Conservation (phyloP, 2,797 vertebrate genomes). For the Schizothorax lantsangensis region DNA sequence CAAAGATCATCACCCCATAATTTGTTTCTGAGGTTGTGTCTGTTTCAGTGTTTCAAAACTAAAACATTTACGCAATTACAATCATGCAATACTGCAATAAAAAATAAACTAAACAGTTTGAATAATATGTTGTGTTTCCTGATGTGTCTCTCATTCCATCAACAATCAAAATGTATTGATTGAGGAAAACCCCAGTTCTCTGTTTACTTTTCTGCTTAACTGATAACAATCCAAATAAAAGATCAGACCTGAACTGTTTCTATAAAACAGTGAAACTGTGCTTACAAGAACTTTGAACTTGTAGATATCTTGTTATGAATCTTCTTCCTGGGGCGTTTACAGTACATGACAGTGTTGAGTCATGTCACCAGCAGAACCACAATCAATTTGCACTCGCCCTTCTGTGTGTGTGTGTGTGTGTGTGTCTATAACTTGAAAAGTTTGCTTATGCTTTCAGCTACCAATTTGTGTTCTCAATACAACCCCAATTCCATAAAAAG, state of each 20-base stretch:
- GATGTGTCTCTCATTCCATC: background rate
- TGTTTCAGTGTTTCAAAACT: background rate
- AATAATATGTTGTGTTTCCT: background rate
- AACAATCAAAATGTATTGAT: background rate
- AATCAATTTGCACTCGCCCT: background rate
- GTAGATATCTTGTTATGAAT: background rate
- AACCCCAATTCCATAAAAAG: no score
- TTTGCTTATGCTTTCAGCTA: background rate
- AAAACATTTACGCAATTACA: background rate
- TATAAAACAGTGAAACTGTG: background rate
- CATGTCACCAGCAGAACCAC: background rate
- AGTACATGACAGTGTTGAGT: background rate
- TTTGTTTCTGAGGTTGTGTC: background rate
- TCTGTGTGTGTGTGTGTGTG: no score
- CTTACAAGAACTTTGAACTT: background rate
- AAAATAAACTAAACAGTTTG: background rate
- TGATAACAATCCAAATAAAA: background rate
- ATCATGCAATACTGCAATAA: background rate
- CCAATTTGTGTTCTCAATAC: background rate
- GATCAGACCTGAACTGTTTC: background rate
- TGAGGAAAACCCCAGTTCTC: background rate
- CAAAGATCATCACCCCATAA: background rate
- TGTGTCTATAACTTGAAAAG: background rate
- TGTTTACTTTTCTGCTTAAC: background rate
- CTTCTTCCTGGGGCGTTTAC: background rate